Percentiles rank a stretch among this genome's conserved stretches.
These are phyloP conservation scores for Leucozona laternaria DNA, from an alignment of 2,888 invertebrate species.

Conservation along the genomic window DNA sequence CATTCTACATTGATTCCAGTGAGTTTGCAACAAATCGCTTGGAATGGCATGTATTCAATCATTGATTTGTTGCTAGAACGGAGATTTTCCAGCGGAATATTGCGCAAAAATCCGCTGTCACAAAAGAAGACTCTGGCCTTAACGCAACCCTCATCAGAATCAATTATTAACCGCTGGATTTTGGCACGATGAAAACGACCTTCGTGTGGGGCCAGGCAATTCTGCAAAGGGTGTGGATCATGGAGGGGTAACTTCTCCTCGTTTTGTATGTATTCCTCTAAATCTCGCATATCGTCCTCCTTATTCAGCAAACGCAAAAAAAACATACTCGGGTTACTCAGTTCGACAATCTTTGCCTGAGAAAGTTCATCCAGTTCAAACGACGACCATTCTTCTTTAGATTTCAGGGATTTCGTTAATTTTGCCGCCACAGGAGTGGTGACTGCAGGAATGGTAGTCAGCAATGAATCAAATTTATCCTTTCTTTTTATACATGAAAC, in stretches of 20 bases:
- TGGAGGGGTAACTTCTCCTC: slow-evolving; percentile 12
- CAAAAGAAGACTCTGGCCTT: slow-evolving; percentile 60
- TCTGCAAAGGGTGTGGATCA: slow-evolving; percentile 74
- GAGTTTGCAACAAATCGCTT: slow-evolving; percentile 77
- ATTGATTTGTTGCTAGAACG: slow-evolving; percentile 32
- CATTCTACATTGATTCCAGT: slow-evolving; percentile 76
- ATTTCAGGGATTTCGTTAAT: neutral
- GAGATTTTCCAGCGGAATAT: slow-evolving; percentile 24
- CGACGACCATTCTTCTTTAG: slow-evolving; percentile 44
- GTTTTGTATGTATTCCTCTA: slow-evolving; percentile 29
- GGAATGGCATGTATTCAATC: slow-evolving; percentile 77
- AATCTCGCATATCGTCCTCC: slow-evolving; percentile 34
- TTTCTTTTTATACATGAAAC: neutral
- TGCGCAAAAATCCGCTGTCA: slow-evolving; percentile 44
- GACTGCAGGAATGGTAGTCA: neutral
- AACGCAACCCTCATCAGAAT: slow-evolving; percentile 56
- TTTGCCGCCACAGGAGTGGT: neutral
- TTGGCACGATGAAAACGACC: slow-evolving; percentile 77
- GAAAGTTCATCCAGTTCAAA: slow-evolving; percentile 45
- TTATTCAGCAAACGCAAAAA: slow-evolving; percentile 37
- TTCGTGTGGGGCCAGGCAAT: slow-evolving; percentile 77
- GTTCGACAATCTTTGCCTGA: slow-evolving; percentile 28
- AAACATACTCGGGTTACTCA: slow-evolving; percentile 41
- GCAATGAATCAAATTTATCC: neutral
- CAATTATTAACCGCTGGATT: slow-evolving; percentile 74